Evolutionary conservation across 2,113 vertebrate genomes (phyloP).

Genomic region (Varanus komodoensis): DNA sequence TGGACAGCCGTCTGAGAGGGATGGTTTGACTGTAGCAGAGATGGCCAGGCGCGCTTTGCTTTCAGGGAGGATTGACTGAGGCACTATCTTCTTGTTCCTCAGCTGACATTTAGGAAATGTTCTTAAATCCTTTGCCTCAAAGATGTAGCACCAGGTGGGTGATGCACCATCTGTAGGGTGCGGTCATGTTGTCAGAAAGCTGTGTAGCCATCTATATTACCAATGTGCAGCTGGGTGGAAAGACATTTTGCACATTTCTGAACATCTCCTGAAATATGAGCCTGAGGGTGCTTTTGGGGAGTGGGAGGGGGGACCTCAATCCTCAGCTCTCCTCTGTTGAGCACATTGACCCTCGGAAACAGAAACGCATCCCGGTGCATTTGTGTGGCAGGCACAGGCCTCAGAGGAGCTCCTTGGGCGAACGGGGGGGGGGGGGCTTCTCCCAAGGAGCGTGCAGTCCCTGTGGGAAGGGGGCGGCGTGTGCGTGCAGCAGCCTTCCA

Average conservation of each 20-base stretch:
- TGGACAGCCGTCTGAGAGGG: too few species aligned
- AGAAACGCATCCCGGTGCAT: too few species aligned
- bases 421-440: not conserved
- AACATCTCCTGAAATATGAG: not conserved
- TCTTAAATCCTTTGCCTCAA: not conserved
- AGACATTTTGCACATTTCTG: not conserved
- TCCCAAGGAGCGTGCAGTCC: not conserved
- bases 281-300: not conserved
- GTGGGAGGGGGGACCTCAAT: not conserved
- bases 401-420: not conserved
- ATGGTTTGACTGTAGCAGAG: not conserved
- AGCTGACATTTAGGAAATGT: slow-evolving; percentile 15
- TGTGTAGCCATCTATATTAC: not conserved
- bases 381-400: too few species aligned
- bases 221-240: slow-evolving; percentile 15
- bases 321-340: not conserved
- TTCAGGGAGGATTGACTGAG: not conserved
- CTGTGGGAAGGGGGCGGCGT: not conserved
- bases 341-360: not conserved
- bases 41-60: not conserved
- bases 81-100: not conserved
- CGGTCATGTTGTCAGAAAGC: not conserved
- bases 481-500: too few species aligned
- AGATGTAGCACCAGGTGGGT: not conserved
- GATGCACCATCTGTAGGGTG: not conserved